Evolutionary conservation across 2,888 invertebrate genomes (phyloP).

Genomic region (Liposcelis brunnea): DNA sequence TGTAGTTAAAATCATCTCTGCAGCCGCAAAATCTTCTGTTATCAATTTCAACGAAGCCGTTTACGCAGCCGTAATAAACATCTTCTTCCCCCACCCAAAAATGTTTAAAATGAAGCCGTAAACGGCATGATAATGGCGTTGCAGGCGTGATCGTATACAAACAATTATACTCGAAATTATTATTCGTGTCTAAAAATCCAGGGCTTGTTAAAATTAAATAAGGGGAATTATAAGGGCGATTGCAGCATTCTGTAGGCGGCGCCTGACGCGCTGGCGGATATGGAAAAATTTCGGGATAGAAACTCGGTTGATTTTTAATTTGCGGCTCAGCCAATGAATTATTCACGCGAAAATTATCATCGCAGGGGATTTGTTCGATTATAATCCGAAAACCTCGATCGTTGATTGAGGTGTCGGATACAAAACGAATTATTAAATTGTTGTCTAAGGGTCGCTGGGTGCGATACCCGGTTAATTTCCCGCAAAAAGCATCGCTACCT

Average conservation of each 20-base stretch:
- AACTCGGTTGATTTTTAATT: neutral
- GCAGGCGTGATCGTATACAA: neutral
- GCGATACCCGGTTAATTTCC: neutral
- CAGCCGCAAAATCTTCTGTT: neutral
- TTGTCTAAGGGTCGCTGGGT: neutral
- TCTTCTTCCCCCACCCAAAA: conserved; percentile 6
- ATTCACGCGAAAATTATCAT: neutral
- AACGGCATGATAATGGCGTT: neutral
- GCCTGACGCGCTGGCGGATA: neutral
- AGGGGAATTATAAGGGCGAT: neutral
- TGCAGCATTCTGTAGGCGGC: neutral
- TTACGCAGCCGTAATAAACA: neutral
- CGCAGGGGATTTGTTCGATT: neutral
- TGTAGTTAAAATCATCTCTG: neutral
- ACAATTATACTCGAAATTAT: neutral
- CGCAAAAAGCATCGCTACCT: conserved; percentile 1
- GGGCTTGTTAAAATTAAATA: conserved; percentile 3
- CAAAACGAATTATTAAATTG: neutral
- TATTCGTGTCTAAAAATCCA: neutral
- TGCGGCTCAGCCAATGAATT: neutral
- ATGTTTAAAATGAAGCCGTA: neutral
- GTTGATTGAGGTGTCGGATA: neutral
- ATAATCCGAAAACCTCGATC: neutral
- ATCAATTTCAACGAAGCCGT: conserved; percentile 4
- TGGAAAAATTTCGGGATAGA: no score